Base-by-base conservation (phyloP, 2,797 vertebrate genomes). In the Toxotes lorentzi region DNA sequence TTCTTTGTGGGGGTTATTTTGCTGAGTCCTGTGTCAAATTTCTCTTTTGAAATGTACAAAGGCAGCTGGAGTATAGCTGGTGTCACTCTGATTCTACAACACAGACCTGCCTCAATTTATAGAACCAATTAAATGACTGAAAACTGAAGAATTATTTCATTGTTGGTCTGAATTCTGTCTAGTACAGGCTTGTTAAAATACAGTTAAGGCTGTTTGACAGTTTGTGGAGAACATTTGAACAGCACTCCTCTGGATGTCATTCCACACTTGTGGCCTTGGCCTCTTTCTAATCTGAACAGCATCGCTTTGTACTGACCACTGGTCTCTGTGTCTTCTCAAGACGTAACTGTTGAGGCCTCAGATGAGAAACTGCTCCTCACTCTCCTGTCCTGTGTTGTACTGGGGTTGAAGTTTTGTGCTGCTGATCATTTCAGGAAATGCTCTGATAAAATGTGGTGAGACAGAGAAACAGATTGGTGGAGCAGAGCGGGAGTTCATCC, bases 371-470 rank as follows among this genome's bases (percentile, higher is more conserved):
- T 19, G 7, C 53, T 58, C 8, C 63, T 7, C 17, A 27, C 4
- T 23, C 21, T 57, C 38, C 32, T 69, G 34, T 77, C 17, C 34
- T 9, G 0, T 48, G 17, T 47, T 78, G 50, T 60, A 2, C 48
- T 47, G n/a, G 17, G 12, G 62, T 7, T 84, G 38, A 85, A 21
- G 10, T 32, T 34, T 38, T 81, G 56, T 86, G 63, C 64, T 65
- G 61, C 41, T 63, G 30, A 75, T 61, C 30, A 30, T 92, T 91
- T 38, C 89, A 99, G 98, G 98, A 95, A 99, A 98, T 59, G 97
- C 98, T 71, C 95, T 99, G 86, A 96, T 97, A 89, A 99, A 99
- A 93, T 99, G 97, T 73, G 98, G 98, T 47, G 98, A 99, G 95
- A 97, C 98, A 0, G 95, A 99, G 93, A 98, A 97, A 83, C 96